Evolutionary conservation across 1,140 invertebrate species (phyloP), one percentile per base, ranked within the genome.

Genomic region (Manduca sexta): DNA sequence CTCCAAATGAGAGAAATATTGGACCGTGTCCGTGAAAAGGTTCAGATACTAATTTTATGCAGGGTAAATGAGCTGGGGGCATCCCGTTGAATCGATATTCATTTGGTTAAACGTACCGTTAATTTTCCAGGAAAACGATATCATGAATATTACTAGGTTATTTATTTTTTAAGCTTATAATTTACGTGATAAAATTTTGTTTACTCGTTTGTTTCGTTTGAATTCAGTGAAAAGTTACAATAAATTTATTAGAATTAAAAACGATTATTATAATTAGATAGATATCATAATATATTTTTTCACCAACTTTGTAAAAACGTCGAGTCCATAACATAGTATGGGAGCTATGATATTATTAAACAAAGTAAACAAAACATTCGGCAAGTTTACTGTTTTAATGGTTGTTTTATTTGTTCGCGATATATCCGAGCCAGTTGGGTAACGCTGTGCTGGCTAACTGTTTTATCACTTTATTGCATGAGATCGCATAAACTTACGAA

Each of bases 381-480:
- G 61, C 58, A 77, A 78, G 69, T 80, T 80, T 70, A 58, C 52
- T 64, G 60, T 64, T 78, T 72, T 74, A 80, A 81, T 69, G 66
- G 56, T 60, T 60, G 60, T 79, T 80, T 84, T 81, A 84, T 81
- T 76, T 74, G 77, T 76, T 76, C 60, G 49, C 69, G 52, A 81
- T 81, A 78, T 74, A 81, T 77, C 64, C 56, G 53, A 69, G 57
- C 56, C 63, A 69, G 69, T 74, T 75, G 53, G 55, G 72, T 67
- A 67, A 67, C 63, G 68, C 60, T 56, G 67, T 75, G 64, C 62
- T 63, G 65, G 69, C 76, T 81, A 84, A 84, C 77, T 84, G 78
- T 82, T 84, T 84, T 84, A 84, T 84, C 75, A 81, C 74, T 84
- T 81, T 81, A 84, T 81, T 75, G 80, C 76, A 81, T 73, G 77